A percentile compares a stretch with the other conserved stretches of the same genome.
Evolutionary conservation across 2,888 invertebrate species (phyloP).

Genomic region (Leptarthrus brevirostris): DNA sequence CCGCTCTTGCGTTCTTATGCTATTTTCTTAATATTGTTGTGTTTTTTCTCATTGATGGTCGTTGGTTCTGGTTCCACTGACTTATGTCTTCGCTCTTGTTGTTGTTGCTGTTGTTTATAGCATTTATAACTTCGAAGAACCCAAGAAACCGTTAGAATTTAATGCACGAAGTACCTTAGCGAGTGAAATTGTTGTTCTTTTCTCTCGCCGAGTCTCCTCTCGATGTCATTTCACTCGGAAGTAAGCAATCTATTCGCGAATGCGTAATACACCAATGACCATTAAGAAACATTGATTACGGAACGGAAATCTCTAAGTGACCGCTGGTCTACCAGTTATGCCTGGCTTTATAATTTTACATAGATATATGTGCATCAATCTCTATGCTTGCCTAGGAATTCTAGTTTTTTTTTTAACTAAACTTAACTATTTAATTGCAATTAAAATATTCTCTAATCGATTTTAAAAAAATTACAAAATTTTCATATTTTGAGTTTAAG

Average conservation of each 20-base stretch:
- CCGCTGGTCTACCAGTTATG: too few relatives aligned
- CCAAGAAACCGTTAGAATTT: constrained; percentile 50
- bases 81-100: constrained; percentile 11
- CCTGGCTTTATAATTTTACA: too few relatives aligned
- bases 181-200: constrained; percentile 46
- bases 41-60: background rate
- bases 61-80: constrained; percentile 36
- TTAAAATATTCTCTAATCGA: too few relatives aligned
- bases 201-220: constrained; percentile 3
- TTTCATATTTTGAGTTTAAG: too few relatives aligned
- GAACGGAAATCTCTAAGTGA: too few relatives aligned
- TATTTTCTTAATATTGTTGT: too few relatives aligned
- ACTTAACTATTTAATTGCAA: too few relatives aligned
- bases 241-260: background rate
- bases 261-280: constrained; percentile 20
- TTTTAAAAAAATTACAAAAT: too few relatives aligned
- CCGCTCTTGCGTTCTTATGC: too few relatives aligned
- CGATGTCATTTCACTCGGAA: constrained; percentile 36
- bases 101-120: constrained; percentile 23
- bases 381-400: too few relatives aligned
- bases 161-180: constrained; percentile 46
- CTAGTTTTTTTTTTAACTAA: too few relatives aligned
- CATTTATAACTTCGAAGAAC: constrained; percentile 39
- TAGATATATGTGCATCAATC: too few relatives aligned
- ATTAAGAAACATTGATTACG: background rate